Evolutionary conservation across 1,140 invertebrate species (phyloP), one percentile per base, ranked within the genome.

Genomic region (Babylonia areolata): DNA sequence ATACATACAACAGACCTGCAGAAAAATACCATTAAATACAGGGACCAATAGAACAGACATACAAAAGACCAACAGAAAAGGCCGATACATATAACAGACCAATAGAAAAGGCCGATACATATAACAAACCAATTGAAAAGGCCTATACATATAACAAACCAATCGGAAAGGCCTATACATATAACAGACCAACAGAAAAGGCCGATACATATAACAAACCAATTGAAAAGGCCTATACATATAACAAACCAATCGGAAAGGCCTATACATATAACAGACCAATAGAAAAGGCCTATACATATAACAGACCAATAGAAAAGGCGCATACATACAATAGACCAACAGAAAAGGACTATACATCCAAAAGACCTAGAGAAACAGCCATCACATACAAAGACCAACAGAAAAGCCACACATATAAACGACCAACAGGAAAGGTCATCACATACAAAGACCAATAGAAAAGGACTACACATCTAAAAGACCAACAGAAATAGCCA

Each of bases 331-430:
- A 23, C 15, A 69, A n/a, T 9, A 51, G 17, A 51, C 46, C 46
- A 51, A 51, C 9, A n/a, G 17, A 69, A 12, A 69, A 23, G 58
- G 23, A 1, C 6, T 6, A 23, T 31, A 87, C 90, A 87, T 89
- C 91, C 91, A 51, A 92, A n/a, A n/a, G n/a, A 17, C 46, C 46
- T 12, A 51, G 9, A 51, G 9, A 51, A 51, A 51, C 9, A 17
- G 0, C 6, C 1, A n/a, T 0, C 6, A 69, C 23, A 69, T 69
- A 23, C 15, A 69, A 9, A 51, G 17, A 51, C 46, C 46, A 51
- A 51, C 9, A n/a, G 17, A 69, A 12, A 69, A 23, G 58, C 6
- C 6, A 23, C 23, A 87, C 90, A 87, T 89, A 92, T 90, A 51
- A 92, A n/a, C n/a, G n/a, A 17, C 46, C 46, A 51, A 51, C 17